Evolutionary conservation across 1,140 invertebrate species (phyloP).

Genomic region (Trachymyrmex septentrionalis): DNA sequence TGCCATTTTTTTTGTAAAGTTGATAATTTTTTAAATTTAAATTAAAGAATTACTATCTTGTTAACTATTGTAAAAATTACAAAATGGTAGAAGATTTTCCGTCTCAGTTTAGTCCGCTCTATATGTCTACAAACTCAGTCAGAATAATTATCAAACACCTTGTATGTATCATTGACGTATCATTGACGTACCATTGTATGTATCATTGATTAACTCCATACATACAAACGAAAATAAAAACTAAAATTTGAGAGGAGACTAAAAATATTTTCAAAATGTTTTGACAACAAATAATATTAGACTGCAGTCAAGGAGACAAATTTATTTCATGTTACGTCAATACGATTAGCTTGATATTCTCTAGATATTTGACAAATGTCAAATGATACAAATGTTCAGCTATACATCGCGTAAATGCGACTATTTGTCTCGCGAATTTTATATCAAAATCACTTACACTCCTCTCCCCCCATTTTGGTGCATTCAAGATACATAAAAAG

Average conservation of each 20-base stretch:
- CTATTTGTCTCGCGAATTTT: conserved; percentile 42
- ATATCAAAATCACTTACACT: conserved; percentile 21
- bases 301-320: background rate
- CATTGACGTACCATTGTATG: too few relatives aligned
- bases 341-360: conserved; percentile 28
- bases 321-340: conserved; percentile 12
- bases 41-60: too few relatives aligned
- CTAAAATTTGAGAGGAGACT: background rate
- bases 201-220: background rate
- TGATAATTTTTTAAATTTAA: too few relatives aligned
- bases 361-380: conserved; percentile 4
- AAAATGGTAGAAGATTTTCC: too few relatives aligned
- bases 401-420: background rate
- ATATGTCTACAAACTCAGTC: too few relatives aligned
- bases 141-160: too few relatives aligned
- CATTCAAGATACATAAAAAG: conserved; percentile 31
- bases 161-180: background rate
- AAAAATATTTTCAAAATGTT: conserved; percentile 7
- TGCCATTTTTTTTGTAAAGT: too few relatives aligned
- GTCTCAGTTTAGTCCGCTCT: too few relatives aligned
- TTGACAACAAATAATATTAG: background rate
- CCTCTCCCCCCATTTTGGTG: background rate
- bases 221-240: background rate
- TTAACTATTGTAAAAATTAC: too few relatives aligned
- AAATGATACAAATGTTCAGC: background rate